A percentile compares a stretch with the other conserved stretches of the same genome.
Evolutionary conservation across 1,140 invertebrate species (phyloP).

Genomic region (Choristoneura fumiferana): DNA sequence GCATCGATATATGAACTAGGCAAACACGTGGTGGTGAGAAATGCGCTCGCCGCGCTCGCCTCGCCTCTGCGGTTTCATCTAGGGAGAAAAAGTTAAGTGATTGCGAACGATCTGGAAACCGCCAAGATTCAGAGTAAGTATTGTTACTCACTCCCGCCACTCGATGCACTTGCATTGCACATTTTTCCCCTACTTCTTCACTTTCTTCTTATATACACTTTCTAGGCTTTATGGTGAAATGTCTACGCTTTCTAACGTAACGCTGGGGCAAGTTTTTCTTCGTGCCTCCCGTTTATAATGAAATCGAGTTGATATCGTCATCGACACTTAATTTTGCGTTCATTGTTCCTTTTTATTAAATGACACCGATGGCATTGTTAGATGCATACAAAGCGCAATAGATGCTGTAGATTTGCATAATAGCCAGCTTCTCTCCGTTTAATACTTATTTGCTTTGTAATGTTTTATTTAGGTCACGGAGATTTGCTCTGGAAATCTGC

Average conservation of each 20-base stretch:
- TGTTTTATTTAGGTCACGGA: constrained; percentile 63
- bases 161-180: constrained; percentile 52
- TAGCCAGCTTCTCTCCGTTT: constrained; percentile 32
- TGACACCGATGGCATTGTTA: not conserved
- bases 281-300: constrained; percentile 57
- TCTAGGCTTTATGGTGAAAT: constrained; percentile 76
- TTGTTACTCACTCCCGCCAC: constrained; percentile 57
- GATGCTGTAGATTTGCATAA: constrained; percentile 24
- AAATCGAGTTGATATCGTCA: constrained; percentile 66
- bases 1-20: constrained; percentile 67
- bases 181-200: constrained; percentile 72
- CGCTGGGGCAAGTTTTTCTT: constrained; percentile 75
- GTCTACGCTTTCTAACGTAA: constrained; percentile 73
- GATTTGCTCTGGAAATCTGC: constrained; percentile 74
- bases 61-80: constrained; percentile 50
- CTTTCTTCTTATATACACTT: constrained; percentile 76
- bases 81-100: constrained; percentile 69
- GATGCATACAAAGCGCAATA: constrained; percentile 1
- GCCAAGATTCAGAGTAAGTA: constrained; percentile 55
- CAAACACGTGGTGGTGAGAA: constrained; percentile 57
- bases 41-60: constrained; percentile 31
- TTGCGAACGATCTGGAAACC: constrained; percentile 56
- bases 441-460: constrained; percentile 49
- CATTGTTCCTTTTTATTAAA: not conserved
- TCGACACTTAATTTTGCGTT: constrained; percentile 24